Evolutionary conservation across 2,888 invertebrate species (phyloP).

Genomic region (Leucophenga montana): DNA sequence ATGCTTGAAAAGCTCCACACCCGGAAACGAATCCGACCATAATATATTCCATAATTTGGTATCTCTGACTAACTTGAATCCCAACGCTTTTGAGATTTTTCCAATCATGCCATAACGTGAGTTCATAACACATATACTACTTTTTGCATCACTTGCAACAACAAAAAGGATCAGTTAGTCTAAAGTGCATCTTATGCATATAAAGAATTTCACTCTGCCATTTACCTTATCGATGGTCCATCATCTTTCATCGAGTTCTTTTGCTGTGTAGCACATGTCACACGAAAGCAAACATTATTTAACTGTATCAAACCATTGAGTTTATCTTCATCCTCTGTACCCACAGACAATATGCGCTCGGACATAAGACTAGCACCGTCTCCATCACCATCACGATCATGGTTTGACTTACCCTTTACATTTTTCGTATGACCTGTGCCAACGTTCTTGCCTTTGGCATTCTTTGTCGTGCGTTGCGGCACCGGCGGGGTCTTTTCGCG

Average conservation of each 20-base stretch:
- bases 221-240: constrained; percentile 50
- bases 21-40: constrained; percentile 90
- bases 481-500: background rate
- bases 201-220: background rate
- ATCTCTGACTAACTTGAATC: constrained; percentile 77
- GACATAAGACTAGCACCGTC: background rate
- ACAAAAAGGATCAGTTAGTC: background rate
- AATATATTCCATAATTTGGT: constrained; percentile 91
- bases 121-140: constrained; percentile 67
- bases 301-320: constrained; percentile 57
- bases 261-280: constrained; percentile 49
- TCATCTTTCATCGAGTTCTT: constrained; percentile 22
- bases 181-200: background rate
- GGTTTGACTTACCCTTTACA: background rate
- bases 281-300: constrained; percentile 58
- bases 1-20: constrained; percentile 89
- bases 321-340: constrained; percentile 24
- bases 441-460: background rate
- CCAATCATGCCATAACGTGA: constrained; percentile 68
- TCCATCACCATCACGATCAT: background rate
- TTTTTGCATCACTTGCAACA: constrained; percentile 53
- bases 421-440: constrained; percentile 15
- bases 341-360: background rate
- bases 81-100: constrained; percentile 67
- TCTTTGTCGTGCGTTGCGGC: background rate